Evolutionary conservation across 2,797 vertebrate species (phyloP).

Genomic region (Pseudopleuronectes americanus): DNA sequence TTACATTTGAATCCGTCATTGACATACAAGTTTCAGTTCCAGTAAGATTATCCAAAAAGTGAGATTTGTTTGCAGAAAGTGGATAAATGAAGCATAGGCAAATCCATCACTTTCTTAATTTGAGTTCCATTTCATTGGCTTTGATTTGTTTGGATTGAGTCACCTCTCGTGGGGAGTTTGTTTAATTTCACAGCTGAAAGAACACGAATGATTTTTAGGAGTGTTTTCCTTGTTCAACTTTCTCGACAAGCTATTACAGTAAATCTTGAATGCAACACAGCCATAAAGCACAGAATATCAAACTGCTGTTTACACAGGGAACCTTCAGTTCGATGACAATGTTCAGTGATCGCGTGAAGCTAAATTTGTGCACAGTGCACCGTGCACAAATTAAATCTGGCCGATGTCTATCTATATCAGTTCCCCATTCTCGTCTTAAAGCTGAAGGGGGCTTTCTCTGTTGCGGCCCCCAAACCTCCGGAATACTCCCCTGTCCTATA

Average conservation of each 20-base stretch:
- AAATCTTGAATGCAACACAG: constrained; percentile 69
- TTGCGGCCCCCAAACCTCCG: no score
- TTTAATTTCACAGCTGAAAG: constrained; percentile 83
- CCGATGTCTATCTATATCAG: no score
- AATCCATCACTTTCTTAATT: constrained; percentile 77
- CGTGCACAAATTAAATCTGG: no score
- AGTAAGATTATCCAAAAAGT: constrained; percentile 10
- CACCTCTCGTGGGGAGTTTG: constrained; percentile 78
- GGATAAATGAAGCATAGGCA: constrained; percentile 52
- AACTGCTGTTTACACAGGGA: constrained; percentile 65
- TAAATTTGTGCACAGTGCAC: constrained; percentile 15
- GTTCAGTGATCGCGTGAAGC: constrained; percentile 45
- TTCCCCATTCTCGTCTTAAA: no score
- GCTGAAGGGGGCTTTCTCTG: no score
- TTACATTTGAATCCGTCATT: constrained; percentile 31
- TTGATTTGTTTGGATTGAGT: constrained; percentile 82
- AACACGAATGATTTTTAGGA: constrained; percentile 77
- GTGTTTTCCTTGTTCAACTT: constrained; percentile 77
- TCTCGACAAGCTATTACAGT: constrained; percentile 76
- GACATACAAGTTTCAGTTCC: constrained; percentile 11
- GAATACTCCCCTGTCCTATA: no score
- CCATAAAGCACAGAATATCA: constrained; percentile 67
- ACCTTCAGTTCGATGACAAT: constrained; percentile 53
- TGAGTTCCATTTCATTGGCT: constrained; percentile 77
- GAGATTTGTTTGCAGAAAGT: constrained; percentile 54